Conservation (phyloP, 2,113 vertebrate genomes). For the Speoplatyrhinus poulsoni region DNA sequence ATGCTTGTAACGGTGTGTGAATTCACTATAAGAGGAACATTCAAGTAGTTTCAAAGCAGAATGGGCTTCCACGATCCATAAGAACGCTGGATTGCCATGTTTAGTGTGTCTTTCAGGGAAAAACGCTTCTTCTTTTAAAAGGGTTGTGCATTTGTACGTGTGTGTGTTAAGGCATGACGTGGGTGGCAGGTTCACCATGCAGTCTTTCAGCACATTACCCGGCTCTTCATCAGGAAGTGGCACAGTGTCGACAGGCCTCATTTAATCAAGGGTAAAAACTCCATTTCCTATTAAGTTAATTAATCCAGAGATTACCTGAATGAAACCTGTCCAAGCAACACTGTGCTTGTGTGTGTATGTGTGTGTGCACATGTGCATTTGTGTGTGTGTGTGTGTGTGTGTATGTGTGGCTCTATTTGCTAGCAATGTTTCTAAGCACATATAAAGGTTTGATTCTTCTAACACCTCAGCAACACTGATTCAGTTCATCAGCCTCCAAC, state of each 20-base stretch:
- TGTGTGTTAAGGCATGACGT: constrained; percentile 4
- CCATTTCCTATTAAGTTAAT: constrained; percentile 75
- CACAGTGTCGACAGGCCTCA: constrained; percentile 60
- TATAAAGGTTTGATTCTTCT: neutral
- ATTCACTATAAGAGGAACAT: too few species aligned
- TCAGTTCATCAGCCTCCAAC: too few species aligned
- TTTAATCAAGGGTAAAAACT: constrained; percentile 74
- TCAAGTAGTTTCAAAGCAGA: too few species aligned
- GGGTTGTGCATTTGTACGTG: neutral
- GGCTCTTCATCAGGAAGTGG: constrained; percentile 53
- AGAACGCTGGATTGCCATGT: too few species aligned
- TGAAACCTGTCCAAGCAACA: constrained; percentile 7
- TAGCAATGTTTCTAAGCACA: neutral
- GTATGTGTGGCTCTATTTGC: neutral
- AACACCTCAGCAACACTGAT: neutral
- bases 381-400: constrained; percentile 1
- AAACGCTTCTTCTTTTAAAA: too few species aligned
- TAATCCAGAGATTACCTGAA: constrained; percentile 48
- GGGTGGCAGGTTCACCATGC: neutral
- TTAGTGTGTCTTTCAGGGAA: too few species aligned
- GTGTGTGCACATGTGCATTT: constrained; percentile 15
- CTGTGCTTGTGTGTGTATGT: constrained; percentile 18
- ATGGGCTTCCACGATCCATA: too few species aligned
- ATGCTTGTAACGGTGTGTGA: too few species aligned
- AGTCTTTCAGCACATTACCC: constrained; percentile 40